Percentiles rank a stretch among this genome's conserved stretches.
These are phyloP conservation scores for Agraylea sexmaculata DNA, from an alignment of 1,140 invertebrate species.

Conservation along the genomic window DNA sequence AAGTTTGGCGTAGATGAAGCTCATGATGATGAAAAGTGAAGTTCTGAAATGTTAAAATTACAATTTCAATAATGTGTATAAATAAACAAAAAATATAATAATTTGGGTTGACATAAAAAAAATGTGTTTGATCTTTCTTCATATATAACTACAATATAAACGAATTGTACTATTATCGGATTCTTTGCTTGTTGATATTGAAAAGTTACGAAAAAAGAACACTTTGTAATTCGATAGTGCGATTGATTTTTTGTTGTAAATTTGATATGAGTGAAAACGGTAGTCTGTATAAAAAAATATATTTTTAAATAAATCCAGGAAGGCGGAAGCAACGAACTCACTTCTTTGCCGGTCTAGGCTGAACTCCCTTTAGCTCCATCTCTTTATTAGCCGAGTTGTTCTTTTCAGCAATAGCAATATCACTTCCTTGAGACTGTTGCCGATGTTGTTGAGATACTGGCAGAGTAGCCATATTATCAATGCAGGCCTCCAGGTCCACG, in stretches of 20 bases:
- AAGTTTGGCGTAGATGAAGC: slow-evolving; percentile 86
- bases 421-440: slow-evolving; percentile 47
- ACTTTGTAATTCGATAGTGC: too few relatives aligned
- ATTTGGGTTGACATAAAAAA: too few relatives aligned
- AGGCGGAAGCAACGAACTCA: slow-evolving; percentile 26
- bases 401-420: slow-evolving; percentile 60
- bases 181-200: too few relatives aligned
- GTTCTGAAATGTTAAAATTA: slow-evolving; percentile 57
- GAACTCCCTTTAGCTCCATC: slow-evolving; percentile 73
- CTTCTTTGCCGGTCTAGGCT: slow-evolving; percentile 70
- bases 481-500: slow-evolving; percentile 66
- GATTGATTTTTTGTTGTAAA: too few relatives aligned
- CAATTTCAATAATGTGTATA: slow-evolving; percentile 8
- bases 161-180: neutral
- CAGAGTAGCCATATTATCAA: slow-evolving; percentile 75
- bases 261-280: too few relatives aligned
- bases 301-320: too few relatives aligned
- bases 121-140: too few relatives aligned
- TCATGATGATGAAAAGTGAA: slow-evolving; percentile 86
- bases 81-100: too few relatives aligned
- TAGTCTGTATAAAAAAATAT: too few relatives aligned
- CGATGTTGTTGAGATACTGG: slow-evolving; percentile 57
- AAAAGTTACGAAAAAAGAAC: too few relatives aligned
- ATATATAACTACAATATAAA: slow-evolving; percentile 6
- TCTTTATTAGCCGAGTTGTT: slow-evolving; percentile 74